These are phyloP conservation scores for Cataglyphis albicans DNA, from an alignment of 2,888 invertebrate genomes.

Conservation along the genomic window DNA sequence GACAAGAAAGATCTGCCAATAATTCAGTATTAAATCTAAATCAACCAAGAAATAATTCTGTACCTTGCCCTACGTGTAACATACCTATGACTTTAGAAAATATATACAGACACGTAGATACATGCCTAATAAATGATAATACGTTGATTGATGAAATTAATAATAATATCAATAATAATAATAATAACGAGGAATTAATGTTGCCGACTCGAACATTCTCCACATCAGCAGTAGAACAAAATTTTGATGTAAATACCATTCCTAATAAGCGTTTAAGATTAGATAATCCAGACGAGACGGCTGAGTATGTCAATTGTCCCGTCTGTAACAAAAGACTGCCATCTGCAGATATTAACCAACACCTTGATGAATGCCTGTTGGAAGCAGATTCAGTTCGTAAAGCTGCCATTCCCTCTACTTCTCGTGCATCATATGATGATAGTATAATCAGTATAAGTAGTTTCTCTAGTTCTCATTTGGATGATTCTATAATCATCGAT, in stretches of 20 bases:
- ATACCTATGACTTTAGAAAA: slow-evolving; percentile 41
- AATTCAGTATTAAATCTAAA: background rate
- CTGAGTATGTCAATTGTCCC: slow-evolving; percentile 82
- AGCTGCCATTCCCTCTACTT: slow-evolving; percentile 10
- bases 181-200: slow-evolving; percentile 22
- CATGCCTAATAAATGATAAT: slow-evolving; percentile 51
- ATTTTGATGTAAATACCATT: background rate
- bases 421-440: slow-evolving; percentile 13
- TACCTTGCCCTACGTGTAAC: slow-evolving; percentile 64
- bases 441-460: slow-evolving; percentile 58
- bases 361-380: slow-evolving; percentile 79
- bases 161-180: slow-evolving; percentile 36
- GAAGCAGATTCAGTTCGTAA: slow-evolving; percentile 30
- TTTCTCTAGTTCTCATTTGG: slow-evolving; percentile 44
- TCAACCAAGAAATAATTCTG: slow-evolving; percentile 21
- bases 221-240: slow-evolving; percentile 44
- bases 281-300: slow-evolving; percentile 32
- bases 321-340: slow-evolving; percentile 83
- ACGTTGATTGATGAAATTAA: slow-evolving; percentile 38
- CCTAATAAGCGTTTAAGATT: slow-evolving; percentile 61
- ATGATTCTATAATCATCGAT: slow-evolving; percentile 24
- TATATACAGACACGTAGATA: slow-evolving; percentile 64
- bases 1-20: background rate
- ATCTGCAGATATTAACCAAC: slow-evolving; percentile 82
- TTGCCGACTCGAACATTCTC: slow-evolving; percentile 10